Percentiles rank a stretch among this genome's conserved stretches.
These are phyloP conservation scores for Amphipoea oculea DNA, from an alignment of 2,888 invertebrate genomes.

Conservation along the genomic window DNA sequence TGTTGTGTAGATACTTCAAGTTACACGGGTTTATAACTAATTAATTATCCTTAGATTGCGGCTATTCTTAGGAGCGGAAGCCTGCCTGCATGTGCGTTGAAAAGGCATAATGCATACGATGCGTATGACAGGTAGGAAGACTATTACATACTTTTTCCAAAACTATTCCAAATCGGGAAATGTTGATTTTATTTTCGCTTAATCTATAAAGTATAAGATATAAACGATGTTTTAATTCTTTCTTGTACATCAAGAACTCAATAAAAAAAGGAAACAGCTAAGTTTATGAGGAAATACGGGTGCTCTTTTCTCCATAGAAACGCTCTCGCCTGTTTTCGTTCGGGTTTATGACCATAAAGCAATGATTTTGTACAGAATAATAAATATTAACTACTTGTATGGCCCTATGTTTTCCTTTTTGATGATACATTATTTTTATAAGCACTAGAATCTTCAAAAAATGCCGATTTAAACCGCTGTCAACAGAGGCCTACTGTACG, in stretches of 20 bases:
- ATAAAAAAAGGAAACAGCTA: neutral
- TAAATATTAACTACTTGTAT: too few species aligned
- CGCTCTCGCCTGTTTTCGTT: too few species aligned
- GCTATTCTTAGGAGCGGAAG: slow-evolving; percentile 34
- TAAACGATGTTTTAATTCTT: neutral
- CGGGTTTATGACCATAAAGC: too few species aligned
- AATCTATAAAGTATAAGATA: neutral
- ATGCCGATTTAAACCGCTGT: too few species aligned
- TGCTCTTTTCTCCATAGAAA: too few species aligned
- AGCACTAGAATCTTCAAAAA: too few species aligned
- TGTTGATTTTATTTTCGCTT: neutral
- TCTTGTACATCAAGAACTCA: neutral
- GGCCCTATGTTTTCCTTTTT: too few species aligned
- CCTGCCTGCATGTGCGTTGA: neutral
- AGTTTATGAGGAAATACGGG: neutral
- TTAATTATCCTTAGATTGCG: neutral
- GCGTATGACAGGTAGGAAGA: too few species aligned
- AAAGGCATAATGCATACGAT: neutral
- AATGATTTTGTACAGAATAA: too few species aligned
- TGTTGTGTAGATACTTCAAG: slow-evolving; percentile 15
- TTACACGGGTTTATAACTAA: slow-evolving; percentile 35
- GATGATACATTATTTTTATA: too few species aligned
- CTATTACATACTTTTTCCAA: neutral
- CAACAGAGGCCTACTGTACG: too few species aligned
- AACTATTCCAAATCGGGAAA: neutral